Evolutionary conservation across 2,113 vertebrate species (phyloP).

Genomic region (Heterotilapia buettikoferi): DNA sequence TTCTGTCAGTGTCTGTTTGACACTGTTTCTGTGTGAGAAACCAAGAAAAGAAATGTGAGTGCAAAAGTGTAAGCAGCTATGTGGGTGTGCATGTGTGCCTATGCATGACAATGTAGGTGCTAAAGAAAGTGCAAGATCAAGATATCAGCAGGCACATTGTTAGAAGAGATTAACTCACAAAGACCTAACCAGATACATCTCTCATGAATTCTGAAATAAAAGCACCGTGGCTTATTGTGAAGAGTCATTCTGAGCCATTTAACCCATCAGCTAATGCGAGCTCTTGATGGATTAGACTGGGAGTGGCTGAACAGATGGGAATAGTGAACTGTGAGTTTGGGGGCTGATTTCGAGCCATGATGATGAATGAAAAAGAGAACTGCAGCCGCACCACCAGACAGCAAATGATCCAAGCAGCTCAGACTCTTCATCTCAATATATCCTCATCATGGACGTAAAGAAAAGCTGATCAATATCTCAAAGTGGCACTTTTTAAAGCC

Average conservation of each 20-base stretch:
- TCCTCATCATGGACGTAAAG: background rate
- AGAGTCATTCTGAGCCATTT: slow-evolving; percentile 7
- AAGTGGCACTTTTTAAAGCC: background rate
- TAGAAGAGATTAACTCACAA: background rate
- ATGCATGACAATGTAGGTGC: slow-evolving; percentile 8
- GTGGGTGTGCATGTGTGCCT: slow-evolving; percentile 13
- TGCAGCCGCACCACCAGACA: background rate
- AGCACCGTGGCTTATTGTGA: background rate
- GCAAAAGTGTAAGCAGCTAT: slow-evolving; percentile 1
- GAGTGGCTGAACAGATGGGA: slow-evolving; percentile 18
- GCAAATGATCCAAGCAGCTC: background rate
- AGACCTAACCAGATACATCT: background rate
- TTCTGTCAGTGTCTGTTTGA: background rate
- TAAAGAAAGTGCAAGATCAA: slow-evolving; percentile 10
- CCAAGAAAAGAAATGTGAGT: slow-evolving; percentile 9
- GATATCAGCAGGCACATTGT: slow-evolving; percentile 20
- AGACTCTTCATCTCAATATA: background rate
- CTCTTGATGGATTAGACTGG: slow-evolving; percentile 18
- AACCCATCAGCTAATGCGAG: slow-evolving; percentile 27
- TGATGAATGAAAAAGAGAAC: slow-evolving; percentile 26
- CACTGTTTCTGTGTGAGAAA: background rate
- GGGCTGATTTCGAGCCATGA: background rate
- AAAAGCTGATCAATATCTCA: background rate
- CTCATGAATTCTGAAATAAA: slow-evolving; percentile 2
- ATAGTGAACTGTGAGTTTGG: slow-evolving; percentile 5